Evolutionary conservation across 2,888 invertebrate genomes (phyloP).

Genomic region (Axea sp.): DNA sequence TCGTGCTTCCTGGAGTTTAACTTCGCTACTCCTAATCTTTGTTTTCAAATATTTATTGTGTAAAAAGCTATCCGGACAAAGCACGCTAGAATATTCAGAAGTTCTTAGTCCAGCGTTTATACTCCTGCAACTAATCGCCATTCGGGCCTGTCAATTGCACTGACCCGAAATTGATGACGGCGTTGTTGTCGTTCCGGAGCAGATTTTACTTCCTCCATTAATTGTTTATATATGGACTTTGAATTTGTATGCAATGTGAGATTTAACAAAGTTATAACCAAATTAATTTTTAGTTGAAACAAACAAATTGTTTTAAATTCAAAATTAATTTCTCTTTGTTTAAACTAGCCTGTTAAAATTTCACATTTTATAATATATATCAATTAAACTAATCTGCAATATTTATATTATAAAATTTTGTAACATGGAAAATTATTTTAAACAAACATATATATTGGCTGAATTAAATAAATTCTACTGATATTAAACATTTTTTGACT

Average conservation of each 20-base stretch:
- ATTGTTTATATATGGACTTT: slow-evolving; percentile 38
- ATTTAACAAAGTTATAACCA: background rate
- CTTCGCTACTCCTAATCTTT: slow-evolving; percentile 90
- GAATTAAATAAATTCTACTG: no score
- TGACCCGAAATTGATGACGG: slow-evolving; percentile 62
- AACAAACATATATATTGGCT: no score
- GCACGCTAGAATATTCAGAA: slow-evolving; percentile 92
- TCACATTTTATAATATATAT: no score
- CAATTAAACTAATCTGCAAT: no score
- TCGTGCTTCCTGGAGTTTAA: slow-evolving; percentile 90
- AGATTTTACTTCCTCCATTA: slow-evolving; percentile 55
- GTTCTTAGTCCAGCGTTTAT: slow-evolving; percentile 95
- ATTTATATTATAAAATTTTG: no score
- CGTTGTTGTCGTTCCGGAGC: slow-evolving; percentile 45
- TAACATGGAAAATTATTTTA: no score
- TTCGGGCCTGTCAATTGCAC: slow-evolving; percentile 94
- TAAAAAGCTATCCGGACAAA: slow-evolving; percentile 90
- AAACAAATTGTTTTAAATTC: no score
- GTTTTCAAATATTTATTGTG: slow-evolving; percentile 95
- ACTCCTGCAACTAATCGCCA: slow-evolving; percentile 92
- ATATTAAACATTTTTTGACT: no score
- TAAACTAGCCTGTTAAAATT: no score
- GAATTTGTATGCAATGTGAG: slow-evolving; percentile 11
- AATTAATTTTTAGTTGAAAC: no score
- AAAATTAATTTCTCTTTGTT: no score